These are phyloP conservation scores for Orthochromis indermauri DNA, from an alignment of 2,113 vertebrate genomes.

Conservation along the genomic window DNA sequence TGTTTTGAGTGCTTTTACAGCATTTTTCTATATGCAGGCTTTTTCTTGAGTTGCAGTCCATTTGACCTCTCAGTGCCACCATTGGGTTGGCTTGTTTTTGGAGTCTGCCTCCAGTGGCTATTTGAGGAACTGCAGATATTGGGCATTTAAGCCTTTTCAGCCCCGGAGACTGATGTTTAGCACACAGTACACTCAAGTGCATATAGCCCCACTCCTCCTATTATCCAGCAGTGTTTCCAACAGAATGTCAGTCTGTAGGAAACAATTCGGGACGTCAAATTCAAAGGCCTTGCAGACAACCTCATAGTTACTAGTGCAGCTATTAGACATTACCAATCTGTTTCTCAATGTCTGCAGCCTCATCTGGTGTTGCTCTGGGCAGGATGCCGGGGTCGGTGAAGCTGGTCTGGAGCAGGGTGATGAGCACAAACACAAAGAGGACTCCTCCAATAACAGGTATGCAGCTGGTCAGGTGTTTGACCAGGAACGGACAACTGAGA, in stretches of 20 bases:
- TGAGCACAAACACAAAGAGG: constrained; percentile 88
- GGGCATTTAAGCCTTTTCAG: not conserved
- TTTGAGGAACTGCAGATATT: not conserved
- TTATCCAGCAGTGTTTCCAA: not conserved
- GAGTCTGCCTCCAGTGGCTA: not conserved
- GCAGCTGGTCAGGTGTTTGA: constrained; percentile 79
- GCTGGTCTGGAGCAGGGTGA: constrained; percentile 89
- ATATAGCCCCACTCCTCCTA: not conserved
- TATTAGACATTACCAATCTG: constrained; percentile 79
- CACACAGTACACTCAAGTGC: not conserved
- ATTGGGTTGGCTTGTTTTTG: not conserved
- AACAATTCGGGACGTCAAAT: not conserved
- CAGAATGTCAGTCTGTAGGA: not conserved
- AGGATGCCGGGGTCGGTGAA: constrained; percentile 91
- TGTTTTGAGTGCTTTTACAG: not conserved
- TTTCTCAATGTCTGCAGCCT: constrained; percentile 86
- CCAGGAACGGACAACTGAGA: constrained; percentile 87
- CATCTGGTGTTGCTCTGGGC: constrained; percentile 85
- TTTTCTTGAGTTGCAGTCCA: not conserved
- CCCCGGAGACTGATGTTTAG: accelerated
- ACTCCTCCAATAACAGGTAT: constrained; percentile 85
- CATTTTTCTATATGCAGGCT: not conserved
- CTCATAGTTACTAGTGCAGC: not conserved
- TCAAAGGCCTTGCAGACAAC: not conserved
- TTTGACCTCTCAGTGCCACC: not conserved